Conservation (phyloP, 2,888 invertebrate genomes). For the Cheilosia vernalis region DNA sequence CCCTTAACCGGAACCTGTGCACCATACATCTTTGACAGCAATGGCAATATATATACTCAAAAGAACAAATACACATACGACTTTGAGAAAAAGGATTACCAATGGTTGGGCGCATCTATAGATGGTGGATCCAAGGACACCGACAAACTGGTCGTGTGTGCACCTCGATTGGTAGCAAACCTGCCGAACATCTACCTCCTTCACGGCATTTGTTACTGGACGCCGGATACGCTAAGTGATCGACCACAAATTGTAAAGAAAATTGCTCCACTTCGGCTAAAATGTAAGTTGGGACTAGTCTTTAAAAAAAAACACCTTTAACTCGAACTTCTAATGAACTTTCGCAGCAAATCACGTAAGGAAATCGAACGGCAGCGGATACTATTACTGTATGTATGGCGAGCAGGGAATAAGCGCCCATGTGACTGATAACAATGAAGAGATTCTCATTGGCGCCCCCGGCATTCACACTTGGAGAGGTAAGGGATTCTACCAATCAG, state of each 20-base stretch:
- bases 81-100: constrained; percentile 82
- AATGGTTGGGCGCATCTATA: constrained; percentile 85
- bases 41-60: constrained; percentile 80
- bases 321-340: neutral
- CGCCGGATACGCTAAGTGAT: constrained; percentile 80
- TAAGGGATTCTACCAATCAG: neutral
- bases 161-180: constrained; percentile 81
- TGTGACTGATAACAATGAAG: constrained; percentile 81
- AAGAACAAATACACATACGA: constrained; percentile 80
- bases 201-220: constrained; percentile 83
- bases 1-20: constrained; percentile 80
- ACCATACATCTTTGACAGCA: constrained; percentile 82
- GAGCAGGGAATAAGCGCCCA: constrained; percentile 83
- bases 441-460: constrained; percentile 83
- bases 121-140: constrained; percentile 82
- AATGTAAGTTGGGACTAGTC: constrained; percentile 58
- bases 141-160: constrained; percentile 83
- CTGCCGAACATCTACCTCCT: constrained; percentile 79
- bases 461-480: constrained; percentile 83
- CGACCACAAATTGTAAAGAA: constrained; percentile 79
- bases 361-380: constrained; percentile 68
- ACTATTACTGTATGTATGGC: constrained; percentile 81
- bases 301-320: neutral
- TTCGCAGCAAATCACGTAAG: constrained; percentile 77
- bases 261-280: constrained; percentile 82